Conservation (phyloP, 1,140 invertebrate genomes). For the Dreissena polymorpha region DNA sequence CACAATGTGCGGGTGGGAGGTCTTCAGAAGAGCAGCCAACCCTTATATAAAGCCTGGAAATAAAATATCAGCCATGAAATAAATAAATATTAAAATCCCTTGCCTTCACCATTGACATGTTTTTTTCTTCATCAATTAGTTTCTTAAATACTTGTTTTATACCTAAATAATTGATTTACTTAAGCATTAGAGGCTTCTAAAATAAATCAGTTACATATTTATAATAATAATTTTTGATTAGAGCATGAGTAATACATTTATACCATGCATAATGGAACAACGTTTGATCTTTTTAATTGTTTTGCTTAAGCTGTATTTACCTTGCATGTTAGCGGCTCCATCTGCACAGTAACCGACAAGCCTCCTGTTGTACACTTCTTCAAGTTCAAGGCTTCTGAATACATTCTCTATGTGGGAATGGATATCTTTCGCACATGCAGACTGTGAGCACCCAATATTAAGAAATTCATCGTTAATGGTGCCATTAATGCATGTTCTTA, state of each 20-base stretch:
- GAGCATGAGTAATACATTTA: no score
- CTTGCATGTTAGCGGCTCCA: slow-evolving; percentile 49
- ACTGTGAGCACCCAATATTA: slow-evolving; percentile 22
- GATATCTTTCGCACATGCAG: neutral
- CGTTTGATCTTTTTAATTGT: no score
- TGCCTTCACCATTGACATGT: no score
- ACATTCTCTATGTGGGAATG: slow-evolving; percentile 13
- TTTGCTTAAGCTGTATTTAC: neutral
- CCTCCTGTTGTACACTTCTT: slow-evolving; percentile 7
- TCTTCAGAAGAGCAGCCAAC: slow-evolving; percentile 28
- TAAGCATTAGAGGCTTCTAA: no score
- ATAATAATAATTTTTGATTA: no score
- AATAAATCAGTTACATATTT: no score
- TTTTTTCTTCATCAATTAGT: no score
- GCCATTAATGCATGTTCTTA: slow-evolving; percentile 40
- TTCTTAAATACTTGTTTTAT: no score
- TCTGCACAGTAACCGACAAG: slow-evolving; percentile 38
- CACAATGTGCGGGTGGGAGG: slow-evolving; percentile 22
- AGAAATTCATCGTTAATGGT: slow-evolving; percentile 26
- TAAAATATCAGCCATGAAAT: no score
- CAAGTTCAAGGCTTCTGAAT: slow-evolving; percentile 4
- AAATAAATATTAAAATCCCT: no score
- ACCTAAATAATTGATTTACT: no score
- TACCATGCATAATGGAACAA: no score
- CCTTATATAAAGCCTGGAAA: slow-evolving; percentile 36